Conservation (phyloP, 2,797 vertebrate genomes). For the Xiphophorus birchmanni region DNA sequence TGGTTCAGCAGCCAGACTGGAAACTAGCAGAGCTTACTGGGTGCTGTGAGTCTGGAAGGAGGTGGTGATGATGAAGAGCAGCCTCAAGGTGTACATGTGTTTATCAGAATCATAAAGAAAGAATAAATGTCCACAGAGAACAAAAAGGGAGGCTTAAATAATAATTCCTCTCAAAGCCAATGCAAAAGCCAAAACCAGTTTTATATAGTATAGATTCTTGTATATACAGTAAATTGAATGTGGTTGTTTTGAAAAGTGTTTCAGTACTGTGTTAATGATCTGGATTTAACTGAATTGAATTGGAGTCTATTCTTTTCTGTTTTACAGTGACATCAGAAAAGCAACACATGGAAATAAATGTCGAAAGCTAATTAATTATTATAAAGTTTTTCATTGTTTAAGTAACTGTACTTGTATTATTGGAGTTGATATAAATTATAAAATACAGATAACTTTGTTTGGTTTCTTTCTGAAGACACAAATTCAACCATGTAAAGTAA, state of each 20-base stretch:
- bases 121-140: background rate
- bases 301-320: background rate
- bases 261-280: background rate
- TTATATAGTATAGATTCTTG: background rate
- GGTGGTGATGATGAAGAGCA: background rate
- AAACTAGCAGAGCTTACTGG: background rate
- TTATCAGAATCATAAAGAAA: background rate
- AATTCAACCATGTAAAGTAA: background rate
- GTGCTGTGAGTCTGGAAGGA: background rate
- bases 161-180: background rate
- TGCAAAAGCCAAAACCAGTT: background rate
- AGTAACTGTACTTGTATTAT: background rate
- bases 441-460: background rate
- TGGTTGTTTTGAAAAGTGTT: background rate
- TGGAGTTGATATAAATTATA: background rate
- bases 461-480: background rate
- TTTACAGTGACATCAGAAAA: background rate
- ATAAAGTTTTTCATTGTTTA: background rate
- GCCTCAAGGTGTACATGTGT: background rate
- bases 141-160: background rate
- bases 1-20: conserved; percentile 79
- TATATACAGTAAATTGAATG: background rate
- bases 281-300: background rate
- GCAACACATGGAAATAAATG: background rate
- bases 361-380: background rate